Evolutionary conservation across 2,113 vertebrate genomes (phyloP), one percentile per base, ranked within the genome.

Genomic region (Plecotus auritus): DNA sequence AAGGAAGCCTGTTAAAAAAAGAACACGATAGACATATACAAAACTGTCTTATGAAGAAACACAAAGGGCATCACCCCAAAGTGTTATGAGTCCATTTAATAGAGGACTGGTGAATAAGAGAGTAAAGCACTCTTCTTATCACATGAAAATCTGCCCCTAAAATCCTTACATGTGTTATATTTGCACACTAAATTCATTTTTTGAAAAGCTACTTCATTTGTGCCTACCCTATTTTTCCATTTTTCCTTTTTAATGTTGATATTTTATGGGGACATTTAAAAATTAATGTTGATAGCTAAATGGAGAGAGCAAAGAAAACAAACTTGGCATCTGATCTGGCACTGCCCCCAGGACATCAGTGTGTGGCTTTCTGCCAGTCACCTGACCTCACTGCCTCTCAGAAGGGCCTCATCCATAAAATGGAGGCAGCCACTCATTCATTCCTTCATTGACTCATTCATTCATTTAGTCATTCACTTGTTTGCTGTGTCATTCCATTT

Each of bases 401-500:
- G 67, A 78, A 3, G 35, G 70, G 69, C 30, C 72, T 89, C 47
- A 30, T 35, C 85, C 54, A 6, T 28, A 10, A 92, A 40, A 92
- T 49, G 49, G 72, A 76, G 16, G n/a, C 42, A 51, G 4, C n/a
- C 12, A 11, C 13, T 80, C 76, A 61, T 78, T 40, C 30, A 18
- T 56, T 61, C 83, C 28, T 77, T 86, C 80, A 7, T 49, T 49
- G 61, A 35, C 14, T 80, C 85, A 64, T 18, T 72, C 64, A 47
- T 40, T 74, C 16, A 32, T 64, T 56, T 17, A 73, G 32, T 81
- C 85, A 90, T 54, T 85, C 61, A 45, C 37, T 83, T 35, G 9
- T 90, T 86, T 85, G 85, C 77, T 85, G 47, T 45, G 54, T 96
- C 69, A 90, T 93, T 85, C 77, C 73, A 40, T 28, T 49, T 56